Base-by-base conservation (phyloP, 2,888 invertebrate species). In the Mesochorus sp. region DNA sequence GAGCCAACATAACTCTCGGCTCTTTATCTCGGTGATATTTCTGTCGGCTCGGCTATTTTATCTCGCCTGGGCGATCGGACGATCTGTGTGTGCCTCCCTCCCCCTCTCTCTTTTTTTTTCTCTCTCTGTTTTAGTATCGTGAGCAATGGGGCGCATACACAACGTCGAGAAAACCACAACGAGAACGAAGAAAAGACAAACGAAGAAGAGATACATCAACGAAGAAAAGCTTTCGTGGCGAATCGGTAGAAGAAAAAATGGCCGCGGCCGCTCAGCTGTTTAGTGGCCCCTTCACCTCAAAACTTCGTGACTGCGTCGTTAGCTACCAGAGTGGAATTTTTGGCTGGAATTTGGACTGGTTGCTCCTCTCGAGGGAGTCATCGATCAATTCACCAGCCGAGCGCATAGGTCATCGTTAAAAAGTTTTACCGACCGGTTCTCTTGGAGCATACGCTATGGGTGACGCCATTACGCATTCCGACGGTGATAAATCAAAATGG, bases 11-110 rank as follows among this genome's bases (percentile, higher is more conserved):
- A 83, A 85, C 82, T 85, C 81, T 80, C 67, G 78, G 64, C 64
- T 70, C 81, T 82, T 84, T 85, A 85, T 87, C 86, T 83, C 80
- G 67, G 80, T 81, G 83, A 86, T 83, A 85, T 85, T 86, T 85
- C 83, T 81, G 84, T 84, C 86, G 80, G 78, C 79, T 76, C 72
- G 72, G 80, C 82, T 77, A 81, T 83, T 84, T 85, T 83, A 85
- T 83, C 84, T 81, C 67, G 57, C 51, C 61, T 51, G 76, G 66
- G 67, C 64, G 76, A 70, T 71, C 79, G 62, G 61, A 74, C 77
- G 74, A 76, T 79, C 80, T 81, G 64, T 62, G 61, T n/a, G n/a
- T n/a, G n/a, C n/a, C n/a, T n/a, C n/a, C n/a, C n/a, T n/a, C n/a
- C n/a, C n/a, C n/a, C 66, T 47, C 55, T 71, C 28, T n/a, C 39